A percentile compares a stretch with the other conserved stretches of the same genome.
phyloP scores from a whole-genome alignment of 2,113 vertebrate genomes.

The Panthera tigris region DNA sequence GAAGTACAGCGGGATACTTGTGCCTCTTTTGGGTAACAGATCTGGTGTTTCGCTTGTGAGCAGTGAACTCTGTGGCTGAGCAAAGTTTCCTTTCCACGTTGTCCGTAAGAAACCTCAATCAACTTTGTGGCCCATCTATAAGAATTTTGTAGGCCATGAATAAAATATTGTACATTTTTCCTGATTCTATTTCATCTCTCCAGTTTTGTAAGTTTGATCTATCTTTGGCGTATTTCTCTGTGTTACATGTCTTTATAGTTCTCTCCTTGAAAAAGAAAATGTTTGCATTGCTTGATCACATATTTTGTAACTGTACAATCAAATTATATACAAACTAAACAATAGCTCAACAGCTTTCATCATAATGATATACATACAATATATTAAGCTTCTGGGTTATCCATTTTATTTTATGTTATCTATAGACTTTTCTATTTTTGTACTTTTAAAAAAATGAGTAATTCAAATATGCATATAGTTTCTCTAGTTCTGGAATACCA shows the following conservation, averaged over 20 bases:
- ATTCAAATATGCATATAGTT: constrained; percentile 50
- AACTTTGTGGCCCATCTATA: background rate
- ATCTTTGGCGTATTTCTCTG: background rate
- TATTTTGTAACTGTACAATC: background rate
- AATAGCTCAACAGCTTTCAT: background rate
- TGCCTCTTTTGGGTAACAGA: background rate
- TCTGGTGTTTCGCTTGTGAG: background rate
- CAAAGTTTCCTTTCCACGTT: background rate
- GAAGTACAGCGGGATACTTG: background rate
- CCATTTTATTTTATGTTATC: constrained; percentile 25
- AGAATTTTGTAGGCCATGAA: background rate
- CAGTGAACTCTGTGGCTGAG: background rate
- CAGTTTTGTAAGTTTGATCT: background rate
- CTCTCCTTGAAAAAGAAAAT: background rate
- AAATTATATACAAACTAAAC: background rate
- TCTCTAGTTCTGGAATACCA: constrained; percentile 58
- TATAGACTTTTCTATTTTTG: background rate
- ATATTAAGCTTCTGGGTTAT: background rate
- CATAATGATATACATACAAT: background rate
- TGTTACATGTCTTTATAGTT: background rate
- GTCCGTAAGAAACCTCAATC: background rate
- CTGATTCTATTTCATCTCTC: background rate
- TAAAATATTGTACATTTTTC: background rate
- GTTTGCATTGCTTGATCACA: background rate
- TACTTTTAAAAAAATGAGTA: constrained; percentile 28